Evolutionary conservation across 64 coral and sea anemone genomes (phyloP), one percentile per base, ranked within the genome.

Genomic region (Trachythela sp.): DNA sequence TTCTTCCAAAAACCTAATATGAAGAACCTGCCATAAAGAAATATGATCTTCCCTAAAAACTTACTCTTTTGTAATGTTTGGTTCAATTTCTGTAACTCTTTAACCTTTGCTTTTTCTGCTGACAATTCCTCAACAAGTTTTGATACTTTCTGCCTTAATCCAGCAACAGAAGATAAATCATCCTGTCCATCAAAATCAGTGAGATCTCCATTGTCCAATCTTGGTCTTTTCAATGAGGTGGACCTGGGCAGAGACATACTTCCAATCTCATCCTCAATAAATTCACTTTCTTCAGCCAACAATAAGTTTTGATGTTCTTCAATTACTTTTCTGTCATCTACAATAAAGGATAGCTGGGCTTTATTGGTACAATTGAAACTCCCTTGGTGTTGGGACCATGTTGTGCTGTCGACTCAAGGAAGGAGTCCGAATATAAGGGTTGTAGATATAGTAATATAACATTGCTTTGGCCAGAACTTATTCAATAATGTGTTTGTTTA

Each of bases 261-360:
- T n/a, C n/a, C n/a, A n/a, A n/a, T n/a, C n/a, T 64, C 56, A 22
- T 64, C 56, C 22, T 64, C 56, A 17, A 64, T 64, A 64, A 64
- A 64, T 64, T 64, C 56, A 64, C 24, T 64, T 20, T 64, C 56
- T 64, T 22, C 56, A n/a, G 56, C 56, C 20, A 64, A 18, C 56
- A 64, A 27, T 64, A 64, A 27, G 56, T 64, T 64, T n/a, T 64
- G 56, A 64, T 64, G 56, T 64, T 64, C 56, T n/a, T 64, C 56
- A 20, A 64, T 27, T n/a, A 64, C 56, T 64, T 64, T 64, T 64
- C 56, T 64, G 5, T 64, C 56, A 64, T 64, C 56, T 64, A 64
- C 56, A 20, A 26, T 64, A 27, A 64, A n/a, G 26, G 26, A 64
- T 64, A 18, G 56, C 26, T 64, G 26, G 13, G 26, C 20, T 24